phyloP scores from a whole-genome alignment of 2,888 invertebrate genomes.

The Tetragnatha montana region DNA sequence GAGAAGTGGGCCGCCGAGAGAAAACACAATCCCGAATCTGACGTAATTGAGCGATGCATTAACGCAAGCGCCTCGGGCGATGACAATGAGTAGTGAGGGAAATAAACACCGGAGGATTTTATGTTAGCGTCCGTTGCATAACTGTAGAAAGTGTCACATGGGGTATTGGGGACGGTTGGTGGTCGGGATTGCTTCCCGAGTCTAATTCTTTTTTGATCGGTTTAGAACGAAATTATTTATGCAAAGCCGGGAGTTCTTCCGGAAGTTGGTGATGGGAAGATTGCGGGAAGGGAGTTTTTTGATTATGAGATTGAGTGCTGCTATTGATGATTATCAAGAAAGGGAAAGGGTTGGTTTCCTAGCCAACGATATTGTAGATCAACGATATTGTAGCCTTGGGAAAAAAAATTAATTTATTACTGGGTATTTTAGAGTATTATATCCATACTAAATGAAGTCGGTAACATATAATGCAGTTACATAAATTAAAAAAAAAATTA shows the following conservation, averaged over 20 bases:
- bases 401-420: no score
- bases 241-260: neutral
- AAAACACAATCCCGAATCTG: slow-evolving; percentile 24
- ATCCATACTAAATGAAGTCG: no score
- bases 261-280: neutral
- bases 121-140: slow-evolving; percentile 14
- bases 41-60: slow-evolving; percentile 36
- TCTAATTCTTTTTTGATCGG: neutral
- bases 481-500: no score
- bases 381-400: no score
- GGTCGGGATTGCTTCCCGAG: neutral
- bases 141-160: slow-evolving; percentile 5
- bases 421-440: no score
- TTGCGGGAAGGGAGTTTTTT: no score
- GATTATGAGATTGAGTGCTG: no score
- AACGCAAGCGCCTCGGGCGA: neutral
- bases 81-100: slow-evolving; percentile 16
- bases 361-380: no score
- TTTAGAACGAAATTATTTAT: neutral
- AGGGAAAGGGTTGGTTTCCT: no score
- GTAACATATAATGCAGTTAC: no score
- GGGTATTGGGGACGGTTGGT: neutral
- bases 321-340: no score
- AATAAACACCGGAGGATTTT: slow-evolving; percentile 14
- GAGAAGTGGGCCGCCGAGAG: slow-evolving; percentile 2